Evolutionary conservation across 2,113 vertebrate genomes (phyloP).

Genomic region (Neomonachus schauinslandi): DNA sequence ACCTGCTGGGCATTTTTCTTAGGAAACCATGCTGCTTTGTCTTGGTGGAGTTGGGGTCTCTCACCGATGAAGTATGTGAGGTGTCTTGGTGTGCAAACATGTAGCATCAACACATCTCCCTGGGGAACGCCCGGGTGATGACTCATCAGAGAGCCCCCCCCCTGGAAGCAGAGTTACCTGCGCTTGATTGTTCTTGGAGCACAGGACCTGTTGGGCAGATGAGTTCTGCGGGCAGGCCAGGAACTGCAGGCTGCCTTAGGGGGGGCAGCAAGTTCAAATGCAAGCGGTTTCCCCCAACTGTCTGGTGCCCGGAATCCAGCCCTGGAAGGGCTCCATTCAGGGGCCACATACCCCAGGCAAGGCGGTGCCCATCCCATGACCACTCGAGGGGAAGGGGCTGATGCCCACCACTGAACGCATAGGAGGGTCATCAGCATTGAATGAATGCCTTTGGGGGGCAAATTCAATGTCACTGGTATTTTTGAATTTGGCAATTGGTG

Average conservation of each 20-base stretch:
- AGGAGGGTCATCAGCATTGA: background rate
- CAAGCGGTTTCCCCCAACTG: background rate
- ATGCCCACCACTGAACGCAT: background rate
- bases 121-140: background rate
- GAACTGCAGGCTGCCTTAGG: background rate
- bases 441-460: background rate
- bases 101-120: background rate
- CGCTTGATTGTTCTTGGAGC: background rate
- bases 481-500: background rate
- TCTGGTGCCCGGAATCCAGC: background rate
- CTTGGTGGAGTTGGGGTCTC: background rate
- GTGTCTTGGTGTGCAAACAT: background rate
- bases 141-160: background rate
- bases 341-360: background rate
- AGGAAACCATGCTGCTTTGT: background rate
- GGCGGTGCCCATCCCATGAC: background rate
- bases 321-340: background rate
- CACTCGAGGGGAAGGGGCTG: background rate
- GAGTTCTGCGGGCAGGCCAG: background rate
- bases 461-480: background rate
- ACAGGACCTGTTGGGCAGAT: background rate
- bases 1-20: background rate
- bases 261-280: background rate
- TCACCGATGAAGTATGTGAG: background rate
- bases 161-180: background rate